Conservation (phyloP, 2,888 invertebrate species). For the Parnassius orleans region DNA sequence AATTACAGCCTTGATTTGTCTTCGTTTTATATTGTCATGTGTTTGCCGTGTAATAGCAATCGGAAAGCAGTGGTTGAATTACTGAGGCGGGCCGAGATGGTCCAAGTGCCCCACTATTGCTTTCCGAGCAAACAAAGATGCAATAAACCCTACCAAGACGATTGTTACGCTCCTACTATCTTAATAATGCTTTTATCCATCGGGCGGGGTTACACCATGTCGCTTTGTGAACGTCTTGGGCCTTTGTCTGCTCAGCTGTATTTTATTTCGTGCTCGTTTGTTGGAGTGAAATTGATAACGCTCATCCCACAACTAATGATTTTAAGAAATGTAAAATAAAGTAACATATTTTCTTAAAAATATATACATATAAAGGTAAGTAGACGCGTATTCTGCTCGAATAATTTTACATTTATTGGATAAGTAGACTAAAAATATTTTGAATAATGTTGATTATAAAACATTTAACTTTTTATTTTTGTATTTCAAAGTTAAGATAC, state of each 20-base stretch:
- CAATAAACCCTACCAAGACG: constrained; percentile 70
- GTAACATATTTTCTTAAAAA: background rate
- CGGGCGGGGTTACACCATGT: constrained; percentile 62
- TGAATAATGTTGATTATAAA: too few relatives aligned
- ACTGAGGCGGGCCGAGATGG: constrained; percentile 47
- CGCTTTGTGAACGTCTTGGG: constrained; percentile 48
- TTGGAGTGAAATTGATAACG: constrained; percentile 23
- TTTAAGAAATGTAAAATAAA: background rate
- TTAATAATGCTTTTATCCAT: constrained; percentile 65
- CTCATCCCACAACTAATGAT: constrained; percentile 2
- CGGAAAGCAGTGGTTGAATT: constrained; percentile 61
- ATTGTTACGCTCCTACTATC: constrained; percentile 52
- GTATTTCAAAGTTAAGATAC: constrained; percentile 1
- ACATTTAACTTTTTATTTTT: too few relatives aligned
- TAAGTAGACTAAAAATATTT: too few relatives aligned
- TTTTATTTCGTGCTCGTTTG: constrained; percentile 48
- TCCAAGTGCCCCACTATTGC: constrained; percentile 50
- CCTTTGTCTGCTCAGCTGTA: constrained; percentile 50
- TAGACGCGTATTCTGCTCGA: too few relatives aligned
- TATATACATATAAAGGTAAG: background rate
- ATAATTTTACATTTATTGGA: too few relatives aligned
- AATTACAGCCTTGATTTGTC: background rate
- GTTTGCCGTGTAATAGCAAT: constrained; percentile 63
- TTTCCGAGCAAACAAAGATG: constrained; percentile 68
- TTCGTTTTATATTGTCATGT: constrained; percentile 6